Evolutionary conservation across 92 coral and sea anemone genomes (phyloP).

Genomic region (Pocillopora meandrina): DNA sequence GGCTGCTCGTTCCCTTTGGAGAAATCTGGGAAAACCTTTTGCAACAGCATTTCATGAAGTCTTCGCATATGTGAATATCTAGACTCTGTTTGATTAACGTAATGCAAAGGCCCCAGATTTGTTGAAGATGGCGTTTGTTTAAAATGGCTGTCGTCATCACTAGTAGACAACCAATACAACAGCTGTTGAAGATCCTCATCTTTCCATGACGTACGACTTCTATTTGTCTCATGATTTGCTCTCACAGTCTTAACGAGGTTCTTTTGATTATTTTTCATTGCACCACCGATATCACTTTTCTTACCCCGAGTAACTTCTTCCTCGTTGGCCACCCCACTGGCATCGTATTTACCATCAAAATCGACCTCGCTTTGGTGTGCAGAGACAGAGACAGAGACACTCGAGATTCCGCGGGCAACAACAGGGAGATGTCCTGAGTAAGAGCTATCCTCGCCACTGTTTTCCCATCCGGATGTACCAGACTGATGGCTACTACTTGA

Average conservation of each 20-base stretch:
- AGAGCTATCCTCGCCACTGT: neutral
- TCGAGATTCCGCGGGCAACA: neutral
- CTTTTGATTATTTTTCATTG: neutral
- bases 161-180: slow-evolving; percentile 10
- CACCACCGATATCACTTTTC: neutral
- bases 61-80: neutral
- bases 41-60: neutral
- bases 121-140: neutral
- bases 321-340: neutral
- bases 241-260: neutral
- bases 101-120: neutral
- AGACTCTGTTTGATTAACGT: neutral
- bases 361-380: neutral
- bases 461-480: neutral
- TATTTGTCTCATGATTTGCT: too few relatives aligned
- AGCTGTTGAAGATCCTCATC: slow-evolving; percentile 10
- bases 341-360: neutral
- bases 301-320: neutral
- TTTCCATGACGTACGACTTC: neutral
- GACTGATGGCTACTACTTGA: neutral
- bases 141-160: neutral
- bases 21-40: neutral
- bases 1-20: neutral
- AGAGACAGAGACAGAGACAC: neutral
- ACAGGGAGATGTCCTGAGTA: neutral